phyloP scores from a whole-genome alignment of 2,888 invertebrate species.

The Drosophila macrospina region DNA sequence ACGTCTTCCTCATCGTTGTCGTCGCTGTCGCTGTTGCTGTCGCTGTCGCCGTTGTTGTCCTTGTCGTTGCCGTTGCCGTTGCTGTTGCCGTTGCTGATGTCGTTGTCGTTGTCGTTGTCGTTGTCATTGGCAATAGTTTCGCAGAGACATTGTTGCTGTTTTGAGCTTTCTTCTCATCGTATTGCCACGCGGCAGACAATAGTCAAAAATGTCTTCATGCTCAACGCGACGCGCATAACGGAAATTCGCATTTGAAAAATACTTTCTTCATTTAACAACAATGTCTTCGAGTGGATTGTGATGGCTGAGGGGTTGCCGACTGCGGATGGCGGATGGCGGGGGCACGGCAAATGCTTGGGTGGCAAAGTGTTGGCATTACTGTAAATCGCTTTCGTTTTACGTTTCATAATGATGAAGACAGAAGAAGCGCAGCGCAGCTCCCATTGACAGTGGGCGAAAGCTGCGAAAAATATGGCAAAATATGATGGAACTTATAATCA shows the following conservation, averaged over 20 bases:
- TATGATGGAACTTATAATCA: constrained; percentile 2
- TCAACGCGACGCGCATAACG: constrained; percentile 78
- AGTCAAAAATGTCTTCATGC: constrained; percentile 79
- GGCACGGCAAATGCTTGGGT: constrained; percentile 43
- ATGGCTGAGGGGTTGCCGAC: constrained; percentile 6
- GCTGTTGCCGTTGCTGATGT: no score
- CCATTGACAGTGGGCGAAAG: constrained; percentile 58
- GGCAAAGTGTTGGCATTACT: constrained; percentile 81
- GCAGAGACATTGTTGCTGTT: constrained; percentile 72
- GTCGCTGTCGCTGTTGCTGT: constrained; percentile 25
- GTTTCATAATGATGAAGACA: constrained; percentile 77
- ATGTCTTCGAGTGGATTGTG: constrained; percentile 59
- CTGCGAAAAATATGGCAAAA: constrained; percentile 27
- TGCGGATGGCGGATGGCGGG: not conserved
- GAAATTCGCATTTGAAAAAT: constrained; percentile 82
- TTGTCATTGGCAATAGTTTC: constrained; percentile 80
- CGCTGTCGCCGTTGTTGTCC: constrained; percentile 3
- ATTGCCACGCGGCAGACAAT: constrained; percentile 67
- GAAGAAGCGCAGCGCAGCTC: constrained; percentile 32
- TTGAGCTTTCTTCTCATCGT: constrained; percentile 57
- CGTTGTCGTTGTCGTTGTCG: constrained; percentile 46
- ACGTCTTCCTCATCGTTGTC: constrained; percentile 61
- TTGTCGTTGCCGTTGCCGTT: constrained; percentile 24
- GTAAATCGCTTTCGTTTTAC: constrained; percentile 82
- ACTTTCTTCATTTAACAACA: constrained; percentile 81